Evolutionary conservation across 2,888 invertebrate species (phyloP).

Genomic region (Sphecodes monilicornis): DNA sequence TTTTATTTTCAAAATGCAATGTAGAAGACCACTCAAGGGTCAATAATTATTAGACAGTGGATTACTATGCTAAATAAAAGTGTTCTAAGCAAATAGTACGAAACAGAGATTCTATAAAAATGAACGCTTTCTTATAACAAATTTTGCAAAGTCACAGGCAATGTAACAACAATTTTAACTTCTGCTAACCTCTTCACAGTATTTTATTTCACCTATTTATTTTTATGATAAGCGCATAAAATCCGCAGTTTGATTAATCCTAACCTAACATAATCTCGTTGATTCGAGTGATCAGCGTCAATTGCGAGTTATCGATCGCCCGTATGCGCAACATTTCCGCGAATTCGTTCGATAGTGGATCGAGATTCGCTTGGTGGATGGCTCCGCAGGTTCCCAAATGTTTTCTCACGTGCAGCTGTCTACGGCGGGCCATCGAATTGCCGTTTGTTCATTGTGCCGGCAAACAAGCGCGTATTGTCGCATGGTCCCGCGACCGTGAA

Average conservation of each 20-base stretch:
- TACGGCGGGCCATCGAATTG: constrained; percentile 56
- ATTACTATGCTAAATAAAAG: too few species aligned
- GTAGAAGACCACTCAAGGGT: too few species aligned
- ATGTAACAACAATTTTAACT: too few species aligned
- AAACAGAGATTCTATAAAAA: too few species aligned
- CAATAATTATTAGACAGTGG: too few species aligned
- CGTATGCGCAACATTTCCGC: neutral
- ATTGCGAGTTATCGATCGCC: neutral
- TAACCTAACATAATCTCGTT: too few species aligned
- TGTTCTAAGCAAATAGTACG: too few species aligned
- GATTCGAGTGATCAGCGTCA: neutral
- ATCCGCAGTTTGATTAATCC: too few species aligned
- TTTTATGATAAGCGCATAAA: neutral
- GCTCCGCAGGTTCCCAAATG: constrained; percentile 43
- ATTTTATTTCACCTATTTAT: neutral
- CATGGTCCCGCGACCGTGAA: constrained; percentile 64
- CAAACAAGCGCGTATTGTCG: constrained; percentile 71
- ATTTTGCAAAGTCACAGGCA: neutral
- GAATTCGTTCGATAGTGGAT: neutral
- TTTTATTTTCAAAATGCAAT: too few species aligned
- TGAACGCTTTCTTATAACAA: too few species aligned
- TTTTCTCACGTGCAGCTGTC: constrained; percentile 69
- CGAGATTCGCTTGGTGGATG: neutral
- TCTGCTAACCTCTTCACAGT: too few species aligned
- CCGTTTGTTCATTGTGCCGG: constrained; percentile 68